Percentiles rank a stretch among this genome's conserved stretches.
phyloP scores from a whole-genome alignment of 1,140 invertebrate genomes.

The Aphelinus certus region DNA sequence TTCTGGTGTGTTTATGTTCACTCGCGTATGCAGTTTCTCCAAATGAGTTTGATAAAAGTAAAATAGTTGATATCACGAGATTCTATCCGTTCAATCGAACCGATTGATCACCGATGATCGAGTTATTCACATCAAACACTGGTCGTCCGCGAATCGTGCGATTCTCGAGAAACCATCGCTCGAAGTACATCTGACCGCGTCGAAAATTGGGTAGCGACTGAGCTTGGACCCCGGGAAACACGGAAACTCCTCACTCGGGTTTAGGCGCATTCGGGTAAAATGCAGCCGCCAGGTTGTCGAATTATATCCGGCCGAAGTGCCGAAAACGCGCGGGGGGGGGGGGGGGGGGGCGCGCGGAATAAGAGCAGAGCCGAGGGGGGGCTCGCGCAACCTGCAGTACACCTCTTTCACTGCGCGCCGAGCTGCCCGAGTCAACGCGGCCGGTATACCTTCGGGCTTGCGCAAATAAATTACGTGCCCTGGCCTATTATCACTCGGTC shows the following conservation, averaged over 20 bases:
- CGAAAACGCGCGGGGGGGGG: background rate
- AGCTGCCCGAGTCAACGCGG: constrained; percentile 28
- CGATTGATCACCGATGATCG: too few relatives aligned
- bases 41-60: too few relatives aligned
- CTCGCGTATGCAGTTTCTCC: too few relatives aligned
- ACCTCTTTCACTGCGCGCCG: too few relatives aligned
- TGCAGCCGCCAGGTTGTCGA: too few relatives aligned
- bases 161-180: too few relatives aligned
- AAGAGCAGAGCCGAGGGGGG: constrained; percentile 51
- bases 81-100: too few relatives aligned
- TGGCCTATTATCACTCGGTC: constrained; percentile 61
- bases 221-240: constrained; percentile 1
- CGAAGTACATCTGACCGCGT: background rate
- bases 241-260: constrained; percentile 25
- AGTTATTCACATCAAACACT: too few relatives aligned
- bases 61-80: too few relatives aligned
- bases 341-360: constrained; percentile 42
- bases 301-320: too few relatives aligned
- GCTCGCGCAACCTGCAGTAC: constrained; percentile 50
- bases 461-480: constrained; percentile 54
- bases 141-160: too few relatives aligned
- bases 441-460: constrained; percentile 34
- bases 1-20: too few relatives aligned
- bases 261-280: constrained; percentile 38
- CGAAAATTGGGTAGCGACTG: constrained; percentile 42